Conservation (phyloP, 2,113 vertebrate species). For the Xiphophorus hellerii region DNA sequence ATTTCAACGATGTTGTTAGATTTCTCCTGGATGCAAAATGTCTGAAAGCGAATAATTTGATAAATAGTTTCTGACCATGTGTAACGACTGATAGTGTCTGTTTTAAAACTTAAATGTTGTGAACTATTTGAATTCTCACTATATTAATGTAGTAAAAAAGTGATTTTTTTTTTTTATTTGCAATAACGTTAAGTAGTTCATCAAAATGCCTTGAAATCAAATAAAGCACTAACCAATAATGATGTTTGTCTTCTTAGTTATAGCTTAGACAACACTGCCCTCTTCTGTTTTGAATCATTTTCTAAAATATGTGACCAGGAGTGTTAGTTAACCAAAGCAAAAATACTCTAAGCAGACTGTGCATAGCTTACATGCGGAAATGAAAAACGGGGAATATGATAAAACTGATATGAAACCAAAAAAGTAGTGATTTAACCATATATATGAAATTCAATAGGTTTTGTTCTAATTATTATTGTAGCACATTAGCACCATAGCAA, state of each 20-base stretch:
- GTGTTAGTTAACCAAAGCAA: not conserved
- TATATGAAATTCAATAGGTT: not conserved
- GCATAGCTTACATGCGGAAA: not conserved
- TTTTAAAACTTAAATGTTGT: not conserved
- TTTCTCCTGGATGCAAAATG: not conserved
- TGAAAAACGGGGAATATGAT: not conserved
- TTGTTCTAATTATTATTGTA: not conserved
- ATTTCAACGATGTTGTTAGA: not conserved
- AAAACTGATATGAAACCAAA: not conserved
- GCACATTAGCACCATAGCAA: not conserved
- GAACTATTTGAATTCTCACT: not conserved
- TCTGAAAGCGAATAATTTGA: not conserved
- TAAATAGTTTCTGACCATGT: not conserved
- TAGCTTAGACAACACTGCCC: constrained; percentile 70
- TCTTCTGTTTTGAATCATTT: constrained; percentile 49
- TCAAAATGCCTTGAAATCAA: not conserved
- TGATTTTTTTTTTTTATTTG: not conserved
- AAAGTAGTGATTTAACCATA: no score
- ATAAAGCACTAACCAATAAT: not conserved
- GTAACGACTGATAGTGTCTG: not conserved
- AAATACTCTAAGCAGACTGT: not conserved
- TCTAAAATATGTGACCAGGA: not conserved
- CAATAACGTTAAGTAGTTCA: not conserved
- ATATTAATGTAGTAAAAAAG: not conserved
- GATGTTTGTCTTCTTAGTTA: not conserved